Percentiles rank a stretch among this genome's conserved stretches.
Conservation (phyloP, 2,888 invertebrate species). For the Megalurothrips usitatus region DNA sequence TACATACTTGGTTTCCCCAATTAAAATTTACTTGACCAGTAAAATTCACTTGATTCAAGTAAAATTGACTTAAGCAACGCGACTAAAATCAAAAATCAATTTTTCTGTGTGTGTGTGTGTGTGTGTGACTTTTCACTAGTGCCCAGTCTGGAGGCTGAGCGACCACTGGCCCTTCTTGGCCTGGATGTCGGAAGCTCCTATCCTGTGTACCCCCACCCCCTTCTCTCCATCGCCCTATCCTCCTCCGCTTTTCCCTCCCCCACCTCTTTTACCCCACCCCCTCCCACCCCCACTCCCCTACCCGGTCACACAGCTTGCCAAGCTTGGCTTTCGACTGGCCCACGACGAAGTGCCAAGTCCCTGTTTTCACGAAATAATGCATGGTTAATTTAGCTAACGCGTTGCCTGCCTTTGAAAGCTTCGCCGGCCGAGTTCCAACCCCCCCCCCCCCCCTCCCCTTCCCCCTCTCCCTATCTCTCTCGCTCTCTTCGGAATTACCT, state of each 20-base stretch:
- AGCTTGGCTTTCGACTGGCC: neutral
- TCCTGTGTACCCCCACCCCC: neutral
- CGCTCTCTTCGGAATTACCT: too few species aligned
- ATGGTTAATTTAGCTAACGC: neutral
- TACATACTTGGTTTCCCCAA: too few species aligned
- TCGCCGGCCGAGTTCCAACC: neutral
- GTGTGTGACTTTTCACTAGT: too few species aligned
- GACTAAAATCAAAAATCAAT: too few species aligned
- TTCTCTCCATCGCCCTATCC: neutral
- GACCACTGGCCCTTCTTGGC: too few species aligned
- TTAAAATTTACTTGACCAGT: too few species aligned
- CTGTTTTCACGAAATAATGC: neutral
- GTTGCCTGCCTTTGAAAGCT: slow-evolving; percentile 11
- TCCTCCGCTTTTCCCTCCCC: neutral
- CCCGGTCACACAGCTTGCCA: neutral
- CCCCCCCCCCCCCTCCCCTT: neutral
- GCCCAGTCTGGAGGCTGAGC: too few species aligned
- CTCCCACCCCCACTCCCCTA: neutral
- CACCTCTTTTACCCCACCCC: neutral
- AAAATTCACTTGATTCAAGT: too few species aligned
- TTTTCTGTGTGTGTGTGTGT: too few species aligned
- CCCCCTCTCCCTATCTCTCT: neutral
- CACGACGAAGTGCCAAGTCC: neutral
- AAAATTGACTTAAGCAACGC: too few species aligned
- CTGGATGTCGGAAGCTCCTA: too few species aligned